Evolutionary conservation across 2,888 invertebrate genomes (phyloP).

Genomic region (Zhuqinia jingwanae): DNA sequence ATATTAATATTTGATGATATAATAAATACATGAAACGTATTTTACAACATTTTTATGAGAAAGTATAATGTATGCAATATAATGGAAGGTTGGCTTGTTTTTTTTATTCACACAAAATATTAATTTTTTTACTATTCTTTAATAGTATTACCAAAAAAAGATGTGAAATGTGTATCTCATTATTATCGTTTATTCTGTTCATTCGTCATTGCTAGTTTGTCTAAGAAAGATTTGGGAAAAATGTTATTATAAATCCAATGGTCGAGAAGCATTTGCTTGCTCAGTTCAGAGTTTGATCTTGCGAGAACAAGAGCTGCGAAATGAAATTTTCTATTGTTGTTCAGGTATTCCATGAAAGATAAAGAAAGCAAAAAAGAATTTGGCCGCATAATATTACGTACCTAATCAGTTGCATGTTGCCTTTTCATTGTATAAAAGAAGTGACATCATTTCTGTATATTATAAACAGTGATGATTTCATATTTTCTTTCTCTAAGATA

Average conservation of each 20-base stretch:
- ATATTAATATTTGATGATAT: not conserved
- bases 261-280: conserved; percentile 10
- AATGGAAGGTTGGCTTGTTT: not conserved
- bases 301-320: not conserved
- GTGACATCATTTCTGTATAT: not conserved
- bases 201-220: not conserved
- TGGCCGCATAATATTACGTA: not conserved
- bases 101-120: not conserved
- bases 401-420: not conserved
- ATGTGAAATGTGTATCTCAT: conserved; percentile 53
- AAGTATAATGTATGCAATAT: not conserved
- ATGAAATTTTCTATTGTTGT: not conserved
- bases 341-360: too few relatives aligned
- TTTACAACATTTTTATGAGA: conserved; percentile 44
- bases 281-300: conserved; percentile 46
- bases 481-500: conserved; percentile 11
- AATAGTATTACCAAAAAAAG: conserved; percentile 61
- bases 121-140: not conserved
- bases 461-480: conserved; percentile 30
- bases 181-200: conserved; percentile 49
- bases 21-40: not conserved
- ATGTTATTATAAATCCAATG: conserved; percentile 48
- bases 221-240: not conserved
- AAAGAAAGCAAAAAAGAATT: not conserved
- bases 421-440: too few relatives aligned